These are phyloP conservation scores for Corythornis leucogaster DNA, from an alignment of 2,797 vertebrate genomes.

Conservation along the genomic window DNA sequence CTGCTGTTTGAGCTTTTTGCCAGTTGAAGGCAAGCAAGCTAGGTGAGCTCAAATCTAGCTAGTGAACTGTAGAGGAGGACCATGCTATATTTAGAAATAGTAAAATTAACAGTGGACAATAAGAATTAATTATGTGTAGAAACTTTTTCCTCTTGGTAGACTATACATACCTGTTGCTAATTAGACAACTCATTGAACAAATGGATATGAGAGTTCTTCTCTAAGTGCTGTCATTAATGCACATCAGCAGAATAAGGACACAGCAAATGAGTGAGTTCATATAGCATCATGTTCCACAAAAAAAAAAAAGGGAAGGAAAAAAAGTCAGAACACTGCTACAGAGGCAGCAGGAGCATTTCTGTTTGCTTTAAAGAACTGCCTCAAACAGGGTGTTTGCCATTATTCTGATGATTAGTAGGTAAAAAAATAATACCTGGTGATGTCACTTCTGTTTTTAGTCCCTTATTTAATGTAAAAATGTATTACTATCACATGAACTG, in stretches of 20 bases:
- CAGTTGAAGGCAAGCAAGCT: neutral
- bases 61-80: neutral
- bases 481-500: neutral
- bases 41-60: neutral
- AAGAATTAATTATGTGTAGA: neutral
- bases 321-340: neutral
- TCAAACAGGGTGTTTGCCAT: neutral
- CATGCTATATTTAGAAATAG: neutral
- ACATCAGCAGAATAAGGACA: neutral
- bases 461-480: neutral
- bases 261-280: neutral
- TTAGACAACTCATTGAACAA: neutral
- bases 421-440: constrained; percentile 1
- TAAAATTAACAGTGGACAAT: neutral
- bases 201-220: neutral
- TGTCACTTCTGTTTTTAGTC: neutral
- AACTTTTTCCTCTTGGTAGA: neutral
- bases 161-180: neutral
- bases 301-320: neutral
- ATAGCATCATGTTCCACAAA: neutral
- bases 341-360: neutral
- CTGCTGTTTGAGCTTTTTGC: neutral
- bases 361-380: neutral
- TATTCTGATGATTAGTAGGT: neutral
- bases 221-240: neutral